Percentiles rank a stretch among this genome's conserved stretches.
phyloP scores from a whole-genome alignment of 2,797 vertebrate species.

The Aphelocoma californica region DNA sequence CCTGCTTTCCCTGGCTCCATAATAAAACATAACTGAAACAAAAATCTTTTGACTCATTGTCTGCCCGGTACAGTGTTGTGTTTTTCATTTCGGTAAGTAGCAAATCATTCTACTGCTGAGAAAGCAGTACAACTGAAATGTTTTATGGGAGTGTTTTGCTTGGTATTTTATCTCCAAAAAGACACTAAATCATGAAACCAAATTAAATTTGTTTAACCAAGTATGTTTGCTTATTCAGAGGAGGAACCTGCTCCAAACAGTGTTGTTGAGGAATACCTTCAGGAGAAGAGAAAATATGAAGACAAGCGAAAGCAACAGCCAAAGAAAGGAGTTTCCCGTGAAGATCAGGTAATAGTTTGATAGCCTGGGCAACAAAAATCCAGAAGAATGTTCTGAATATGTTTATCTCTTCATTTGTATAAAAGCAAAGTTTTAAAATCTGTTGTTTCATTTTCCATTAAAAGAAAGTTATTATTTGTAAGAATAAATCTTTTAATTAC shows the following conservation, averaged over 20 bases:
- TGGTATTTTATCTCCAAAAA: conserved; percentile 8
- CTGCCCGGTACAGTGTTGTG: not conserved
- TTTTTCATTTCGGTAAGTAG: conserved; percentile 31
- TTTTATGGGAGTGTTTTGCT: conserved; percentile 1
- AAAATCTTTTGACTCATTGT: not conserved
- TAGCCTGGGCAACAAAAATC: not conserved
- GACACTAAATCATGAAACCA: not conserved
- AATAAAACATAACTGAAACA: not conserved
- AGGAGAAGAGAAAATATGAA: conserved; percentile 92
- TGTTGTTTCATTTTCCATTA: not conserved
- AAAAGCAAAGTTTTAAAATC: not conserved
- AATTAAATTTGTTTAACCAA: not conserved
- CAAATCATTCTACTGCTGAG: conserved; percentile 21
- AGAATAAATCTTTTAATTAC: not conserved
- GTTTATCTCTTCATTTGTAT: not conserved
- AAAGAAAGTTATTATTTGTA: not conserved
- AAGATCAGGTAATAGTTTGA: conserved; percentile 84
- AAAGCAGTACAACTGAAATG: conserved; percentile 7
- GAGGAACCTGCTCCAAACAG: conserved; percentile 78
- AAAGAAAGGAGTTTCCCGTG: conserved; percentile 85
- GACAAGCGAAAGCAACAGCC: conserved; percentile 84
- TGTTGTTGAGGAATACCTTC: conserved; percentile 89
- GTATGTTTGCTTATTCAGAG: conserved; percentile 64
- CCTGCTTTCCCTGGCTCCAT: not conserved
- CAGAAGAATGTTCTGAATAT: not conserved